Conservation (phyloP, 2,888 invertebrate genomes). For the Carcina quercana region DNA sequence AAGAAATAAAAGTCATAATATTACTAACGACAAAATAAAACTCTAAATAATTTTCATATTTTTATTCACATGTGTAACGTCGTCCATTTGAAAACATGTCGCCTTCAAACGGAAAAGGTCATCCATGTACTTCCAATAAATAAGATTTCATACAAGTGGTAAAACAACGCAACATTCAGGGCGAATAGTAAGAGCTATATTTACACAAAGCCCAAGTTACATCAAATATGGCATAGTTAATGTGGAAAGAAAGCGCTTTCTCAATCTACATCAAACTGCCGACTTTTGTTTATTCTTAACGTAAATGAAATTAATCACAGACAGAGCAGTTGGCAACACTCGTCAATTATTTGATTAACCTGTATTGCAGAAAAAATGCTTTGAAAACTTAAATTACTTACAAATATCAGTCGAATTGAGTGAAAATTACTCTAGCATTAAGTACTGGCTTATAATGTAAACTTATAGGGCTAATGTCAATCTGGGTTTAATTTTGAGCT, state of each 20-base stretch:
- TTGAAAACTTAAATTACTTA: slow-evolving; percentile 45
- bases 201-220: slow-evolving; percentile 46
- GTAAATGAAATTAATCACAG: too few species aligned
- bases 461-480: slow-evolving; percentile 26
- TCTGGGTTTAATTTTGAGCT: slow-evolving; percentile 45
- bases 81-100: slow-evolving; percentile 57
- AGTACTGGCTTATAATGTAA: slow-evolving; percentile 56
- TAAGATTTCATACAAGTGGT: slow-evolving; percentile 38
- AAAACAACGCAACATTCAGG: slow-evolving; percentile 35
- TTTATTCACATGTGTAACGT: slow-evolving; percentile 57
- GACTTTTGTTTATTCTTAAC: too few species aligned
- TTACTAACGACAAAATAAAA: slow-evolving; percentile 17
- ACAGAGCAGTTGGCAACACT: too few species aligned
- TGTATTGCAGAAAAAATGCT: too few species aligned
- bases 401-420: slow-evolving; percentile 68
- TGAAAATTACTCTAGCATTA: slow-evolving; percentile 38
- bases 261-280: too few species aligned
- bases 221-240: slow-evolving; percentile 33
- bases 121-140: slow-evolving; percentile 61
- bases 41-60: slow-evolving; percentile 26
- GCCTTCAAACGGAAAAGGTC: slow-evolving; percentile 69
- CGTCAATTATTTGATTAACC: too few species aligned
- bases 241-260: slow-evolving; percentile 2
- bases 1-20: neutral
- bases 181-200: slow-evolving; percentile 47